phyloP scores from a whole-genome alignment of 2,888 invertebrate genomes.

The Mesodorylaimus sp. region DNA sequence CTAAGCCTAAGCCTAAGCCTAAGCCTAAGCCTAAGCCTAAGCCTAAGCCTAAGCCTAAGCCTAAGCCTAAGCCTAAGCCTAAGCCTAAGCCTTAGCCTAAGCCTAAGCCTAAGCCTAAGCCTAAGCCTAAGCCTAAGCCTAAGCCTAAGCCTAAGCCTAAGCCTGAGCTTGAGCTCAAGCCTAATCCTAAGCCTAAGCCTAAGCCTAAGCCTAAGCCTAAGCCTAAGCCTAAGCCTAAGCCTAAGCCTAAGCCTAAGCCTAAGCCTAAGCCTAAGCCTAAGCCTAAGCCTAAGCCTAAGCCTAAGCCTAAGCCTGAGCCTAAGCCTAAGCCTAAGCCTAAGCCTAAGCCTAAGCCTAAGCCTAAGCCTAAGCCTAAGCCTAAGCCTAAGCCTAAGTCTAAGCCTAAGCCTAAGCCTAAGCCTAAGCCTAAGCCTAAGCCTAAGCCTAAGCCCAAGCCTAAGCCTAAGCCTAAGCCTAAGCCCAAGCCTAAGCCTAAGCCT shows the following conservation, averaged over 20 bases:
- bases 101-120: too few species aligned
- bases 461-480: slow-evolving; percentile 1
- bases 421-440: slow-evolving; percentile 7
- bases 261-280: slow-evolving; percentile 12
- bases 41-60: too few species aligned
- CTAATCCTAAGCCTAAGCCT: too few species aligned
- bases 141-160: too few species aligned
- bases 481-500: background rate
- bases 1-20: slow-evolving; percentile 12
- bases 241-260: slow-evolving; percentile 12
- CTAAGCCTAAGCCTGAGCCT: slow-evolving; percentile 15
- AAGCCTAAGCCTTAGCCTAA: too few species aligned
- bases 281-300: slow-evolving; percentile 14
- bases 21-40: slow-evolving; percentile 12
- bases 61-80: too few species aligned
- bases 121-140: too few species aligned
- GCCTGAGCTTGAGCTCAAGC: too few species aligned
- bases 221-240: slow-evolving; percentile 13
- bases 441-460: slow-evolving; percentile 5
- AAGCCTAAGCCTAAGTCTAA: slow-evolving; percentile 11
- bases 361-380: slow-evolving; percentile 14
- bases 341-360: too few species aligned
- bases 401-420: too few species aligned
- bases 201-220: slow-evolving; percentile 13
- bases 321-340: too few species aligned